Conservation (phyloP, 2,888 invertebrate genomes). For the Papilio gigon region DNA sequence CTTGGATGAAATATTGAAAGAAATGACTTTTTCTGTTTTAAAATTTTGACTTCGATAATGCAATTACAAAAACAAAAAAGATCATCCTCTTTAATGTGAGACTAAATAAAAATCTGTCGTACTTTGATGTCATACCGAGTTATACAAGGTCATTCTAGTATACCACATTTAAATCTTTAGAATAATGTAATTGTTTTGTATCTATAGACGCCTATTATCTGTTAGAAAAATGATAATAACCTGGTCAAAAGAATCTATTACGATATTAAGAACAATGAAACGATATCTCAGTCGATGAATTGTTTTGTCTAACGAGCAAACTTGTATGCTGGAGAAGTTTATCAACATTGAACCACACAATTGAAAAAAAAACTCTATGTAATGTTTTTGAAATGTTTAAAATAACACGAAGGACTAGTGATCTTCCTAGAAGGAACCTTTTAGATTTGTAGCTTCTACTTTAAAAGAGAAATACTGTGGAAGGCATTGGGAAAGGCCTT, state of each 20-base stretch:
- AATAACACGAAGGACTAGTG: neutral
- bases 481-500: no score
- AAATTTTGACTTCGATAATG: no score
- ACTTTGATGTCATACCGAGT: no score
- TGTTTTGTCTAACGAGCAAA: constrained; percentile 8
- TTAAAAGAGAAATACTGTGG: no score
- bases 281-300: neutral
- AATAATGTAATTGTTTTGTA: neutral
- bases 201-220: neutral
- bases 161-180: neutral
- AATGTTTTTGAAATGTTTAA: neutral
- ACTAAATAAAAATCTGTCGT: no score
- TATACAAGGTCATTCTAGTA: no score
- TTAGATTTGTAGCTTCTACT: neutral
- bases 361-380: neutral
- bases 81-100: no score
- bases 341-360: neutral
- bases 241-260: neutral
- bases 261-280: neutral
- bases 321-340: neutral
- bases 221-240: neutral
- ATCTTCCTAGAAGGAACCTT: neutral
- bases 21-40: no score
- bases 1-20: no score
- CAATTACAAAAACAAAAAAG: no score